A percentile compares a stretch with the other conserved stretches of the same genome.
phyloP scores from a whole-genome alignment of 2,797 vertebrate genomes.

The Emydoidea blandingii region DNA sequence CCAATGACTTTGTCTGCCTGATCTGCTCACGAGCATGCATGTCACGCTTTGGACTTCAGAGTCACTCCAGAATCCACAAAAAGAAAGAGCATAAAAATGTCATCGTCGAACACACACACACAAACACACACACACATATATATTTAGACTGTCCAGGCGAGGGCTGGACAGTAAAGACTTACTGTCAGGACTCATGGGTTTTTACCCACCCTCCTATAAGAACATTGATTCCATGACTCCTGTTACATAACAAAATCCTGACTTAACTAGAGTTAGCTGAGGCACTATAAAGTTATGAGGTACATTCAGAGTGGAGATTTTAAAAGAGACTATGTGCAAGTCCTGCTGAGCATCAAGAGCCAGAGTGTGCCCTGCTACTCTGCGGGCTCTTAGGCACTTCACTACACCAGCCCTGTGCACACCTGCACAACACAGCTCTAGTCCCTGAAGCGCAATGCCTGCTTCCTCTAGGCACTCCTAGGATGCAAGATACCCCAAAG shows the following conservation, averaged over 20 bases:
- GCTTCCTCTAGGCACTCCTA: background rate
- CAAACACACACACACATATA: no score
- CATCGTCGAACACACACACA: no score
- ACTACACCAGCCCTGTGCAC: background rate
- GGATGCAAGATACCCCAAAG: background rate
- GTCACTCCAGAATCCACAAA: no score
- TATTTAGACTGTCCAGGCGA: no score
- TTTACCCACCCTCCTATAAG: background rate
- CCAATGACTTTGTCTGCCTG: no score
- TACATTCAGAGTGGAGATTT: background rate
- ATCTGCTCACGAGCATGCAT: no score
- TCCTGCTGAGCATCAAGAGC: background rate
- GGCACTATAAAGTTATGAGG: background rate
- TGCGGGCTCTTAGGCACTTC: background rate
- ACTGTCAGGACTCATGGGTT: background rate
- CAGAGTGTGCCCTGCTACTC: background rate
- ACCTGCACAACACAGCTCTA: background rate
- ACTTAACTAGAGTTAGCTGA: background rate
- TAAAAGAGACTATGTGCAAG: background rate
- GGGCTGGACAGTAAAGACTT: no score
- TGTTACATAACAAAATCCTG: background rate
- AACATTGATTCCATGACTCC: background rate
- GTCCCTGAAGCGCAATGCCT: background rate
- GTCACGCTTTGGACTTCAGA: no score
- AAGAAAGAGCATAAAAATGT: no score